These are phyloP conservation scores for Hirtodrosophila alboralis DNA, from an alignment of 2,888 invertebrate species.

Conservation along the genomic window DNA sequence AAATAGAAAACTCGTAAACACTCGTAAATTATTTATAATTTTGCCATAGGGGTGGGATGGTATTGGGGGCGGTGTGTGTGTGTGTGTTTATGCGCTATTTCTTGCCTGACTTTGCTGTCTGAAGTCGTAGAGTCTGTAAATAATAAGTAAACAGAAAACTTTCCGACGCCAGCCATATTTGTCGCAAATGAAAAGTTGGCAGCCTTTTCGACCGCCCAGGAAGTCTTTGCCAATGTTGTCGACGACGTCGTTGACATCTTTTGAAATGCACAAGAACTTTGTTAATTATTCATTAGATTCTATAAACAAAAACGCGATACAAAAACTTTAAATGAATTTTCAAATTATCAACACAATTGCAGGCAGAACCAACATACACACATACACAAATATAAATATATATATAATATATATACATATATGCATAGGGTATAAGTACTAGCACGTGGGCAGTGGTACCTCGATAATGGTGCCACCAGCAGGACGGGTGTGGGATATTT, in stretches of 20 bases:
- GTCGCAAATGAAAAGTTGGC: conserved; percentile 77
- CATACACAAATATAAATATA: conserved; percentile 13
- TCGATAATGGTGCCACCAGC: conserved; percentile 40
- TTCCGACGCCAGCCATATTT: conserved; percentile 74
- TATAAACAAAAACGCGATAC: conserved; percentile 81
- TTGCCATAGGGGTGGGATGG: conserved; percentile 26
- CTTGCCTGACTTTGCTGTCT: conserved; percentile 45
- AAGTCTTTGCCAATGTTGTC: conserved; percentile 46
- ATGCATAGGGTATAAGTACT: not conserved
- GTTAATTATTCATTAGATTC: conserved; percentile 80
- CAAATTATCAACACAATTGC: conserved; percentile 81
- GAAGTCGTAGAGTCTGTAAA: conserved; percentile 70
- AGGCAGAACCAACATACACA: conserved; percentile 65
- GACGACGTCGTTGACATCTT: conserved; percentile 66
- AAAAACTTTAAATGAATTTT: conserved; percentile 81
- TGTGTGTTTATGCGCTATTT: conserved; percentile 29
- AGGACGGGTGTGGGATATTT: conserved; percentile 1
- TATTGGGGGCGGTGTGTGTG: not conserved
- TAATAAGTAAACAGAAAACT: conserved; percentile 76
- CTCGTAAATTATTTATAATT: conserved; percentile 71
- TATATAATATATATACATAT: conserved; percentile 7
- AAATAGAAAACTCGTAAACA: conserved; percentile 52
- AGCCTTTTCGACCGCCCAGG: conserved; percentile 60
- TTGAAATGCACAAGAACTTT: conserved; percentile 78
- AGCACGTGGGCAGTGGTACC: conserved; percentile 53